Evolutionary conservation across 2,797 vertebrate genomes (phyloP).

Genomic region (Pelochelys cantorii): DNA sequence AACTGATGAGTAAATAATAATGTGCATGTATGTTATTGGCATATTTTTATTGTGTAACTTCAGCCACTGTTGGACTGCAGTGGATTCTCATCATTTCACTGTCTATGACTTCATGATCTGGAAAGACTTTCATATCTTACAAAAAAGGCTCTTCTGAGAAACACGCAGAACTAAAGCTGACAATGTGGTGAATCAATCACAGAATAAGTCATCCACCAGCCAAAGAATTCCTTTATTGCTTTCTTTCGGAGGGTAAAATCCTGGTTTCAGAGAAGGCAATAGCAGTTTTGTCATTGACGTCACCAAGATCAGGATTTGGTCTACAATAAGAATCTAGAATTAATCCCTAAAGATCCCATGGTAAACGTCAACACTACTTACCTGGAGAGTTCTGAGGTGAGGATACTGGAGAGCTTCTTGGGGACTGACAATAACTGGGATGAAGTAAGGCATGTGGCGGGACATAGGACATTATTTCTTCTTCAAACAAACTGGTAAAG

Average conservation of each 20-base stretch:
- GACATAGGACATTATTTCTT: constrained; percentile 99
- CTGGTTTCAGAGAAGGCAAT: background rate
- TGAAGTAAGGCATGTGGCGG: constrained; percentile 95
- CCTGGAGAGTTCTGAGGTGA: constrained; percentile 98
- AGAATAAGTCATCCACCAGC: background rate
- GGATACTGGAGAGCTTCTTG: constrained; percentile 85
- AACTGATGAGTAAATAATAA: background rate
- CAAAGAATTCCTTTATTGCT: background rate
- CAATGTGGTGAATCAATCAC: background rate
- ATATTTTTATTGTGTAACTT: background rate
- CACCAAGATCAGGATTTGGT: background rate
- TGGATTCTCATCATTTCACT: background rate
- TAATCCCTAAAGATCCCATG: background rate
- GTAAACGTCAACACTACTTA: constrained; percentile 57
- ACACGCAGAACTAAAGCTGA: background rate
- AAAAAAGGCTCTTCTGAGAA: background rate
- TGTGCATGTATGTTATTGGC: background rate
- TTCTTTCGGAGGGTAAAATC: background rate
- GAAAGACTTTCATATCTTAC: background rate
- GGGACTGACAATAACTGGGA: constrained; percentile 91
- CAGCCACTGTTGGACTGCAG: background rate
- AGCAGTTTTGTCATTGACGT: background rate
- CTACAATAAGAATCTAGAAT: background rate
- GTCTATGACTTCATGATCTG: background rate
- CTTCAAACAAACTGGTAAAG: constrained; percentile 93